Evolutionary conservation across 2,797 vertebrate species (phyloP).

Genomic region (Pithecia hirsuta): DNA sequence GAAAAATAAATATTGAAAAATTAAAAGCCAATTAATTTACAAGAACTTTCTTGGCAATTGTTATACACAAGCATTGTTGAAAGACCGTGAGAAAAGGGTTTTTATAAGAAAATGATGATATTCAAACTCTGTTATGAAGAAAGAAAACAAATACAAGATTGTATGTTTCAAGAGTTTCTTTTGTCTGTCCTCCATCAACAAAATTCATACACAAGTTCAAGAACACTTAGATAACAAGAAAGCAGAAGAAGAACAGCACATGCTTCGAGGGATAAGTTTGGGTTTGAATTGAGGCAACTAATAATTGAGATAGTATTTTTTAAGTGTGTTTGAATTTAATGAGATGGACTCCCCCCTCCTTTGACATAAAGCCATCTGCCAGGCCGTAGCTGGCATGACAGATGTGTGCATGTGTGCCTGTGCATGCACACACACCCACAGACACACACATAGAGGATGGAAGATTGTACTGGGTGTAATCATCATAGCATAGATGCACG

Average conservation of each 20-base stretch:
- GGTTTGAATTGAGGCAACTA: neutral
- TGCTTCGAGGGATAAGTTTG: neutral
- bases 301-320: neutral
- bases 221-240: neutral
- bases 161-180: no score
- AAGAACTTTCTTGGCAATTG: neutral
- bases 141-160: neutral
- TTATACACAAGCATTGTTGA: neutral
- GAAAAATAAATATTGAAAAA: neutral
- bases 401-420: neutral
- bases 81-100: neutral
- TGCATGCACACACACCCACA: neutral
- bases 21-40: neutral
- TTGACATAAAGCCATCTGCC: neutral
- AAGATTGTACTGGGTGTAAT: rapidly evolving
- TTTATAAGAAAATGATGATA: neutral
- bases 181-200: neutral
- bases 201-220: neutral
- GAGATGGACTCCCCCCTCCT: neutral
- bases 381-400: neutral
- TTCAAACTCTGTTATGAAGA: neutral
- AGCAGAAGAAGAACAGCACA: neutral
- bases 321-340: neutral
- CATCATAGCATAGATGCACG: neutral
- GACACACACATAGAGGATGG: no score